A percentile compares a stretch with the other conserved stretches of the same genome.
Conservation (phyloP, 2,113 vertebrate genomes). For the Shinisaurus crocodilurus region DNA sequence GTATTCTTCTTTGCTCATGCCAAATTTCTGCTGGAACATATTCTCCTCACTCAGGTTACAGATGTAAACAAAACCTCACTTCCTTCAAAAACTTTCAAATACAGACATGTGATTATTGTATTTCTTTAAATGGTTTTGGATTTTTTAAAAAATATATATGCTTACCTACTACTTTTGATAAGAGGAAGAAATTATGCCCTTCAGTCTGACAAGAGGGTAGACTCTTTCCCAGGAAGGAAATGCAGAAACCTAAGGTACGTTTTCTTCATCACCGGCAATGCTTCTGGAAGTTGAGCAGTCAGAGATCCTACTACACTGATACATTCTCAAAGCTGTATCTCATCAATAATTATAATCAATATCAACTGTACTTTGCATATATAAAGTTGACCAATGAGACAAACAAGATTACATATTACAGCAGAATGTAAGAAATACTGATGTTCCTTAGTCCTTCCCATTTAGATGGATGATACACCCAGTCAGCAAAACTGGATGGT, state of each 20-base stretch:
- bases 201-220: neutral
- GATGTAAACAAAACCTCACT: constrained; percentile 47
- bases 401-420: neutral
- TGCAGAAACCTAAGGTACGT: neutral
- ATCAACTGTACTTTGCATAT: neutral
- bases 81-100: neutral
- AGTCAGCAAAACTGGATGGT: constrained; percentile 14
- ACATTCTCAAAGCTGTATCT: constrained; percentile 25
- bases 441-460: neutral
- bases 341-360: constrained; percentile 19
- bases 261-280: neutral
- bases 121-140: neutral
- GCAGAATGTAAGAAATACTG: neutral
- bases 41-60: constrained; percentile 50
- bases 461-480: neutral
- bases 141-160: neutral
- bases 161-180: constrained; percentile 2
- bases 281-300: constrained; percentile 2
- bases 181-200: neutral
- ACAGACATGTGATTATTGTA: neutral
- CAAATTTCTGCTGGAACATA: constrained; percentile 55
- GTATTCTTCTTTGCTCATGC: constrained; percentile 67
- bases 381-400: neutral
- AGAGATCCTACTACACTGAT: constrained; percentile 7
- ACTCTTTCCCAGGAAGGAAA: constrained; percentile 22